phyloP scores from a whole-genome alignment of 2,113 vertebrate genomes.

The Chunga burmeisteri region DNA sequence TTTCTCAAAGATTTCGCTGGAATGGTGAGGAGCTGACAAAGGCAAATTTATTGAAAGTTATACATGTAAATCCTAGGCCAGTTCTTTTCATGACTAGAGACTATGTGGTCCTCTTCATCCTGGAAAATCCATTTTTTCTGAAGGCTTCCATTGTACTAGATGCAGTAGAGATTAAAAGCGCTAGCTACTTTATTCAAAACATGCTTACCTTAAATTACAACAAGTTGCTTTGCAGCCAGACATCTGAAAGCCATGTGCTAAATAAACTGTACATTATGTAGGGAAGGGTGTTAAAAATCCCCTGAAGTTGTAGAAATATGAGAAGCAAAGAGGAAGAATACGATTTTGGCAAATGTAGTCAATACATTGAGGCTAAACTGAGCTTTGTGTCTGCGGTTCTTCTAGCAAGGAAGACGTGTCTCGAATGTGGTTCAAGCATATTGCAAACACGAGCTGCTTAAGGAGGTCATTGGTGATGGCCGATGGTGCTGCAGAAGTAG shows the following conservation, averaged over 20 bases:
- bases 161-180: conserved; percentile 63
- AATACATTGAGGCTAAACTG: conserved; percentile 40
- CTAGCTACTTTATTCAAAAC: conserved; percentile 74
- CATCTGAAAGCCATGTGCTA: conserved; percentile 74
- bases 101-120: conserved; percentile 25
- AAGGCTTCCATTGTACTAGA: conserved; percentile 61
- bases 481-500: conserved; percentile 51
- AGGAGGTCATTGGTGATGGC: conserved; percentile 57
- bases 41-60: conserved; percentile 30
- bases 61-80: neutral
- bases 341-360: conserved; percentile 58
- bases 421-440: conserved; percentile 37
- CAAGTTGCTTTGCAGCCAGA: conserved; percentile 71
- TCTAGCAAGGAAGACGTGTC: conserved; percentile 55
- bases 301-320: conserved; percentile 71
- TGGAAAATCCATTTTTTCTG: conserved; percentile 60
- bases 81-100: conserved; percentile 15
- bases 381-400: conserved; percentile 42
- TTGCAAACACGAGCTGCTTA: conserved; percentile 30
- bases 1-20: neutral
- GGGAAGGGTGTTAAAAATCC: conserved; percentile 73
- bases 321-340: conserved; percentile 45
- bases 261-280: conserved; percentile 69
- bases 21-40: neutral
- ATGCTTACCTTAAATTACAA: conserved; percentile 75